Percentiles rank a stretch among this genome's conserved stretches.
These are phyloP conservation scores for Orius laevigatus DNA, from an alignment of 1,140 invertebrate genomes.

Conservation along the genomic window DNA sequence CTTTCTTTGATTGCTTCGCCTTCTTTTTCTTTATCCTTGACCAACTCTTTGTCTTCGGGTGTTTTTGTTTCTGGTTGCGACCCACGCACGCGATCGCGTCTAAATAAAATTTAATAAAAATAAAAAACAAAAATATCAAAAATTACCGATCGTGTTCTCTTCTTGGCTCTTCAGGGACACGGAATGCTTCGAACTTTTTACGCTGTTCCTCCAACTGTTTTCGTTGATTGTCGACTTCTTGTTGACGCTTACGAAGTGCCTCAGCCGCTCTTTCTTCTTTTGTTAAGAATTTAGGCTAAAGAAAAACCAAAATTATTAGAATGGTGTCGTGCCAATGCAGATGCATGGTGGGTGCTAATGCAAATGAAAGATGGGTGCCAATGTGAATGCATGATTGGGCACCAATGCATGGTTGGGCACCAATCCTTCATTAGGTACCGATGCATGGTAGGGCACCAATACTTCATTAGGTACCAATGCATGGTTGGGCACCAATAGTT, in stretches of 20 bases:
- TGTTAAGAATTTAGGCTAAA: constrained; percentile 82
- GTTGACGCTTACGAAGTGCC: constrained; percentile 73
- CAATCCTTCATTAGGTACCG: too few relatives aligned
- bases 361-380: not conserved
- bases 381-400: too few relatives aligned
- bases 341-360: not conserved
- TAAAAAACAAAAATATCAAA: not conserved
- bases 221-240: constrained; percentile 58
- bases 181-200: constrained; percentile 42
- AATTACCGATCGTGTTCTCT: constrained; percentile 20
- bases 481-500: too few relatives aligned
- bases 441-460: too few relatives aligned
- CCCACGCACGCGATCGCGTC: constrained; percentile 1
- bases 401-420: too few relatives aligned
- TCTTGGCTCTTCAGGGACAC: constrained; percentile 18
- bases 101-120: constrained; percentile 6
- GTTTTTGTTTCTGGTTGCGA: not conserved
- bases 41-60: constrained; percentile 35
- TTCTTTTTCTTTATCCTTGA: constrained; percentile 80
- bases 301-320: constrained; percentile 14
- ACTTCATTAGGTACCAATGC: too few relatives aligned
- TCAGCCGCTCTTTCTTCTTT: constrained; percentile 86
- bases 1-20: constrained; percentile 85
- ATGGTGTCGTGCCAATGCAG: constrained; percentile 8
- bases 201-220: constrained; percentile 52